Evolutionary conservation across 2,888 invertebrate species (phyloP), one percentile per base, ranked within the genome.

Genomic region (Zaprionus lineosus): DNA sequence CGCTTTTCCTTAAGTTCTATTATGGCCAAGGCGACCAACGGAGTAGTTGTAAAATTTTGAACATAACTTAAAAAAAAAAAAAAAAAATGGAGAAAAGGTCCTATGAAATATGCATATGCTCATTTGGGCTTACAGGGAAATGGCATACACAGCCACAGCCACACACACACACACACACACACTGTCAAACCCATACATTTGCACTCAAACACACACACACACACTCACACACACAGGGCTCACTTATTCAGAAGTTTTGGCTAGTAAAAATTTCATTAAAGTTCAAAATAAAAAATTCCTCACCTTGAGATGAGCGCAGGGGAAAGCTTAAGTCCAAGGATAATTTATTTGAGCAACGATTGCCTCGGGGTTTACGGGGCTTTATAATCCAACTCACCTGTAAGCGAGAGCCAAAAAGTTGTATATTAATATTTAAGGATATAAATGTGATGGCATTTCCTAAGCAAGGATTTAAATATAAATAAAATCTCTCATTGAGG

Each of bases 41-140:
- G 44, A 52, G 59, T 52, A 50, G 73, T 67, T 65, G 64, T 78
- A 83, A 76, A 76, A 83, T 63, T 79, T 67, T 70, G 31, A 65
- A 71, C 68, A 82, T 78, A 71, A 79, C 75, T 72, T 50, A 15
- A 56, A 19, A 29, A 57, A 52, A 53, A 60, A 21, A 31, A 47
- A 44, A 64, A 26, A 24, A 39, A 31, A 53, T 33, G 57, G 24
- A 40, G 46, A 59, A 66, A 72, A 63, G 84, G 78, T 66, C 74
- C 63, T 79, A 81, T 78, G 73, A 78, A 78, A 84, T 78, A 84
- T 78, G 84, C 78, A 78, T 78, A 81, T 84, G 81, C 84, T 78
- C 81, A 78, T 76, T 78, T 73, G 69, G 60, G 61, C 59, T 60
- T 47, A 67, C 57, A 51, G 51, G 33, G 34, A 53, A 61, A 41